phyloP scores from a whole-genome alignment of 2,888 invertebrate species.

The Lasioglossum pauxillum region DNA sequence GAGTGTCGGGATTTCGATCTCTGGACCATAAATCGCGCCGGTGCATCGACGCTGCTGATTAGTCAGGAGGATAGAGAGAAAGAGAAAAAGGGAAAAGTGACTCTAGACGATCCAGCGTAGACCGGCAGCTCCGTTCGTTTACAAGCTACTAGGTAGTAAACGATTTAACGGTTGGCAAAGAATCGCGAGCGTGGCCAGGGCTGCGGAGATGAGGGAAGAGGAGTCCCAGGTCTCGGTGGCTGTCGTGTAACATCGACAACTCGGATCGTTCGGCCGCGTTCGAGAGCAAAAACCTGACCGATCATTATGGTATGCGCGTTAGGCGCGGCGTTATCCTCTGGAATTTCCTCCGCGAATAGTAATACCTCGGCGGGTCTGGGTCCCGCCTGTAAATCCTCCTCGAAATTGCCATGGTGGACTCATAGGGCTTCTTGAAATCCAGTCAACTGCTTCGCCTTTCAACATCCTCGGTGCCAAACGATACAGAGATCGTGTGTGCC shows the following conservation, averaged over 20 bases:
- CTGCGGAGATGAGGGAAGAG: background rate
- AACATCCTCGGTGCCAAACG: background rate
- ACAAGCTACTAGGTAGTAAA: conserved; percentile 72
- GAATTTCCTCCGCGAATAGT: conserved; percentile 77
- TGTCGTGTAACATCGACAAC: conserved; percentile 65
- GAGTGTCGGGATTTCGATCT: conserved; percentile 58
- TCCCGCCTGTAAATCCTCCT: conserved; percentile 64
- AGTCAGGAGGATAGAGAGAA: conserved; percentile 5
- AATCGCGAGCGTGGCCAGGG: conserved; percentile 50
- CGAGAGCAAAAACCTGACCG: conserved; percentile 64
- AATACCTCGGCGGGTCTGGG: conserved; percentile 63
- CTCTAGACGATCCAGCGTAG: conserved; percentile 25
- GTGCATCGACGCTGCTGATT: conserved; percentile 44
- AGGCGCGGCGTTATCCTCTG: conserved; percentile 66
- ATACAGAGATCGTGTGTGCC: background rate
- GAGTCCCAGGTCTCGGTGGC: conserved; percentile 18
- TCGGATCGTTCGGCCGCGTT: conserved; percentile 36
- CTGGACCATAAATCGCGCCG: conserved; percentile 52
- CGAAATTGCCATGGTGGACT: conserved; percentile 61
- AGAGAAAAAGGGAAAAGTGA: background rate
- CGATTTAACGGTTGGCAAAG: conserved; percentile 75
- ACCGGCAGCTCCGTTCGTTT: conserved; percentile 61
- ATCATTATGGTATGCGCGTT: conserved; percentile 74
- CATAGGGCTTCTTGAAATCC: conserved; percentile 27
- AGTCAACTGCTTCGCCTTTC: background rate